Base-by-base conservation (phyloP, 2,888 invertebrate genomes). In the Melipona bicolor region DNA sequence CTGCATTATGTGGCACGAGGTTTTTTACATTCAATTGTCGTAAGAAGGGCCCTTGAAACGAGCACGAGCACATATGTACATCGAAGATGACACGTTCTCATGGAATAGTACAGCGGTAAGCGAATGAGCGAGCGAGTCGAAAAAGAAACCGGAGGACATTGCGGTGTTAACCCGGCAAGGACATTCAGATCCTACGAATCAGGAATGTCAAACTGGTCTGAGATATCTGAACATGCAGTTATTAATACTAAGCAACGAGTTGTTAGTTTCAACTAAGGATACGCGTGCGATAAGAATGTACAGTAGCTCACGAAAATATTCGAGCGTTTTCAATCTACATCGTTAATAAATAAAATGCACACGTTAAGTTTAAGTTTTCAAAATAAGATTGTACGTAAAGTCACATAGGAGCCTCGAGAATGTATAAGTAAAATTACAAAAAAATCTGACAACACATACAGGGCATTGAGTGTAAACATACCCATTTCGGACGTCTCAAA, bases 141-240 rank as follows among this genome's bases (percentile, higher is more conserved):
- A 79, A 80, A 71, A 77, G 76, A 83, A 67, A 49, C 61, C 69
- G 61, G 70, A 76, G 80, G 81, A 85, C 83, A 5, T 54, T 52
- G 50, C 54, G 19, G 32, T 19, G 32, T 65, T 70, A 62, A 3
- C 43, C 21, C 6, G 19, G 50, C 88, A 82, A 86, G 88, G 87
- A 86, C 87, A 50, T 27, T 49, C 49, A 1, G 19, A n/a, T 84
- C 64, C 59, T 67, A 78, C 81, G 83, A 83, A 62, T 67, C 59
- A 27, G 61, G 84, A 88, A 80, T 88, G 72, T 68, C 59, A 88
- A 86, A 78, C 73, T 81, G 70, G 76, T 76, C 64, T 36, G 27
- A 19, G 68, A 56, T n/a, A 73, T 36, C 56, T 61, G 67, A 36
- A 79, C 52, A 52, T 52, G 3, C 0, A 54, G 77, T 81, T 84